These are phyloP conservation scores for Sylvicola fuscatus DNA, from an alignment of 2,888 invertebrate genomes.

Conservation along the genomic window DNA sequence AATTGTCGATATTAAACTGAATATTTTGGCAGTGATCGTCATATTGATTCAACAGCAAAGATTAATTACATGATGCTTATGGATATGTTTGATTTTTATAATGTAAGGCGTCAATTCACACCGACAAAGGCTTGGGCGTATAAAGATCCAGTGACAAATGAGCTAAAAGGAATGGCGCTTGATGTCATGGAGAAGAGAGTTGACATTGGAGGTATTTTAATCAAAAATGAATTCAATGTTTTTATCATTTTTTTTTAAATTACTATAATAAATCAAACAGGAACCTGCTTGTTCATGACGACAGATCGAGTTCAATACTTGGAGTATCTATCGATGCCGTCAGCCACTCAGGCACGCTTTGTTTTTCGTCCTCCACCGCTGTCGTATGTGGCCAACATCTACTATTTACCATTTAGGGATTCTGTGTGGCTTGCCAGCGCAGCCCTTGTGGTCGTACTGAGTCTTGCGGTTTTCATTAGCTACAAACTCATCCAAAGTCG, in stretches of 20 bases:
- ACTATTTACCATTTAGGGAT: conserved; percentile 38
- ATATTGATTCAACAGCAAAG: not conserved
- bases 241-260: conserved; percentile 8
- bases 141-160: not conserved
- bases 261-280: conserved; percentile 10
- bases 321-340: conserved; percentile 34
- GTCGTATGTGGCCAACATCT: conserved; percentile 42
- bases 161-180: not conserved
- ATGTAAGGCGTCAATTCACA: not conserved
- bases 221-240: not conserved
- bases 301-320: conserved; percentile 19
- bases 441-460: conserved; percentile 21
- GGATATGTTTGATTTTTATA: not conserved
- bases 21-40: not conserved
- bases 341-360: conserved; percentile 32
- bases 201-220: not conserved
- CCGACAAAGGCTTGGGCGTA: not conserved
- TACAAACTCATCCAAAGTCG: conserved; percentile 1
- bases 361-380: conserved; percentile 45
- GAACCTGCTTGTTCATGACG: conserved; percentile 23
- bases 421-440: conserved; percentile 39
- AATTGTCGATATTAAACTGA: too few relatives aligned
- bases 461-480: conserved; percentile 5
- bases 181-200: not conserved
- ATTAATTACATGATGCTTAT: not conserved